Evolutionary conservation across 2,888 invertebrate species (phyloP).

Genomic region (Acrobasis suavella): DNA sequence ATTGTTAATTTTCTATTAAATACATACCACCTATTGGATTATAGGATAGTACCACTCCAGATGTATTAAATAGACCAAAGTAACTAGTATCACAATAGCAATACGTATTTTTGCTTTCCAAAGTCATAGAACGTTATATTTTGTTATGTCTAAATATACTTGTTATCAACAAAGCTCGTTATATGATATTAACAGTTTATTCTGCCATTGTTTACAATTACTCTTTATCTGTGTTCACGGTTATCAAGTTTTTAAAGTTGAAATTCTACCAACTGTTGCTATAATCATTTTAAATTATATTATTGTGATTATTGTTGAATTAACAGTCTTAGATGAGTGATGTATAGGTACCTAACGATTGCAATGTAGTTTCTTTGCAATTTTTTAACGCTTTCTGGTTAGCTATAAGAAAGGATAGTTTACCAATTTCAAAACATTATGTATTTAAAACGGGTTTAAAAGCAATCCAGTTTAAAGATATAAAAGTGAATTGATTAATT

Average conservation of each 20-base stretch:
- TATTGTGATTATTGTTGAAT: constrained; percentile 19
- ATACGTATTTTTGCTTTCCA: not conserved
- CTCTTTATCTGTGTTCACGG: constrained; percentile 66
- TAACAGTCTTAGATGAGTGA: not conserved
- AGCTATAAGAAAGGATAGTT: no score
- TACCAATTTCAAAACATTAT: no score
- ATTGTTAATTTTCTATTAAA: no score
- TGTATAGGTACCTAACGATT: not conserved
- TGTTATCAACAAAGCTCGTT: constrained; percentile 64
- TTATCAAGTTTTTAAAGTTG: constrained; percentile 63
- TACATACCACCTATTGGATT: no score
- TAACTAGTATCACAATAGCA: no score
- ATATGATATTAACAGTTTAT: constrained; percentile 53
- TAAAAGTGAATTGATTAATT: not conserved
- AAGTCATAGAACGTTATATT: constrained; percentile 38
- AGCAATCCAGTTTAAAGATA: not conserved
- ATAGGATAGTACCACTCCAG: no score
- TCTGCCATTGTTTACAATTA: constrained; percentile 73
- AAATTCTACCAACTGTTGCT: constrained; percentile 69
- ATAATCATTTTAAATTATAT: constrained; percentile 48
- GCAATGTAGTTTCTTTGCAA: not conserved
- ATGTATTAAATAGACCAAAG: no score
- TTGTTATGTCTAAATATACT: constrained; percentile 66
- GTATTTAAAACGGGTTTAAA: no score
- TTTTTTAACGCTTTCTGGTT: no score